Evolutionary conservation across 2,888 invertebrate species (phyloP), one percentile per base, ranked within the genome.

Genomic region (Xanthia togata): DNA sequence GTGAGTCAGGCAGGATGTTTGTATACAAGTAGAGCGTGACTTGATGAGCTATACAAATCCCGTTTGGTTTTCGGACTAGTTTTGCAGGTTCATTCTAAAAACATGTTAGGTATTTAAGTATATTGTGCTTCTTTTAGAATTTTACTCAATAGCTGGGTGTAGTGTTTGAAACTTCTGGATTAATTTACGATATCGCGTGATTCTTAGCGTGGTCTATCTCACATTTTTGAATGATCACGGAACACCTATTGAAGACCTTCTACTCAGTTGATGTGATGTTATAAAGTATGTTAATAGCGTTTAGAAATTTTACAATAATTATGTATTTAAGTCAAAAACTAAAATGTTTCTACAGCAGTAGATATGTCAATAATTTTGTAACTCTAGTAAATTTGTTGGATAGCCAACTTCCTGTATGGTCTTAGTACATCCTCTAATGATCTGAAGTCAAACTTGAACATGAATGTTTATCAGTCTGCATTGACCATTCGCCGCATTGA

Each of bases 41-140:
- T 78, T 69, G 82, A 82, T 77, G 73, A 72, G 60, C 63, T 70
- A 50, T 60, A 85, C 73, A 70, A 78, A 82, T 83, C 78, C 83
- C 83, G 78, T 83, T 83, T 74, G 71, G 38, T 74, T 85, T 83
- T 82, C 68, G 62, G 86, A 83, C 83, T 72, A 74, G 86, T 86
- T 83, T 63, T 67, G 62, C 60, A 50, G 70, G 76, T 60, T 73
- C 59, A 50, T 62, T 64, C 63, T 68, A 68, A 20, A 26, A 79
- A 82, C 65, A 50, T 62, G 47, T 47, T 44, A 44, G 11, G 11
- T 38, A 35, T 35, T 2, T 65, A 63, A 26, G n/a, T 53, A 44
- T 53, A 14, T 41, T 73, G 11, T 44, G 81, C 35, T 78, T 59
- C 57, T 73, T 65, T 73, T 53, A 59, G 8, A 74, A 17, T 60